phyloP scores from a whole-genome alignment of 1,140 invertebrate species.

The Drosophila gunungcola region DNA sequence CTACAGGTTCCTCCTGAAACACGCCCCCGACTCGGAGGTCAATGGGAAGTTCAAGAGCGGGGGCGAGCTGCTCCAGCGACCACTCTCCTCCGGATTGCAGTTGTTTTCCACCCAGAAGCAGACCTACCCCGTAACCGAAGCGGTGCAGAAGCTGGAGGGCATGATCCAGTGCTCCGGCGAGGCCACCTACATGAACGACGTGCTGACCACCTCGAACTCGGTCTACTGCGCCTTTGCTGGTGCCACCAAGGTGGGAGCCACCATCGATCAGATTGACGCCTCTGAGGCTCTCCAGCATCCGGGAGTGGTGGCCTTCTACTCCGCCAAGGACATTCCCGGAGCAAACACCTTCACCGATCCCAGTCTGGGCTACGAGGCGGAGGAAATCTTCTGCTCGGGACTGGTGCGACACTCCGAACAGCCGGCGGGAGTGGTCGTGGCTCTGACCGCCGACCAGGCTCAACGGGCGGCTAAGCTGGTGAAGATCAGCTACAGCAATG shows the following conservation, averaged over 20 bases:
- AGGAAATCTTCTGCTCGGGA: constrained; percentile 86
- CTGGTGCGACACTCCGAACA: constrained; percentile 89
- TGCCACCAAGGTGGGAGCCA: constrained; percentile 86
- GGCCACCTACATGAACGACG: constrained; percentile 89
- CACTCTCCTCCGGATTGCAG: constrained; percentile 90
- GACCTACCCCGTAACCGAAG: constrained; percentile 91
- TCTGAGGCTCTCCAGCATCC: constrained; percentile 87
- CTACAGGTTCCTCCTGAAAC: constrained; percentile 89
- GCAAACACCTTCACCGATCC: constrained; percentile 86
- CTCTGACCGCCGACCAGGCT: constrained; percentile 87
- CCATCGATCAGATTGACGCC: constrained; percentile 87
- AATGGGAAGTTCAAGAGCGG: constrained; percentile 85
- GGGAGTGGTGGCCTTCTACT: constrained; percentile 90
- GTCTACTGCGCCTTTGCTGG: constrained; percentile 89
- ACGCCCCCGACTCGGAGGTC: constrained; percentile 84
- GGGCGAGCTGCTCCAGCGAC: constrained; percentile 87
- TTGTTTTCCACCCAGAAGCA: constrained; percentile 89
- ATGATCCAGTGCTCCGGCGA: constrained; percentile 91
- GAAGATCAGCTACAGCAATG: constrained; percentile 87
- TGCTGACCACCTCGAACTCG: constrained; percentile 86
- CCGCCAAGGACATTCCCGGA: constrained; percentile 91
- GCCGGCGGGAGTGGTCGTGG: constrained; percentile 90
- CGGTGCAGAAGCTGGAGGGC: constrained; percentile 91
- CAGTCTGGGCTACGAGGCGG: constrained; percentile 60
- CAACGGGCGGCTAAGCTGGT: constrained; percentile 88